A percentile compares a stretch with the other conserved stretches of the same genome.
Conservation (phyloP, 2,888 invertebrate genomes). For the Drosophila cracens region DNA sequence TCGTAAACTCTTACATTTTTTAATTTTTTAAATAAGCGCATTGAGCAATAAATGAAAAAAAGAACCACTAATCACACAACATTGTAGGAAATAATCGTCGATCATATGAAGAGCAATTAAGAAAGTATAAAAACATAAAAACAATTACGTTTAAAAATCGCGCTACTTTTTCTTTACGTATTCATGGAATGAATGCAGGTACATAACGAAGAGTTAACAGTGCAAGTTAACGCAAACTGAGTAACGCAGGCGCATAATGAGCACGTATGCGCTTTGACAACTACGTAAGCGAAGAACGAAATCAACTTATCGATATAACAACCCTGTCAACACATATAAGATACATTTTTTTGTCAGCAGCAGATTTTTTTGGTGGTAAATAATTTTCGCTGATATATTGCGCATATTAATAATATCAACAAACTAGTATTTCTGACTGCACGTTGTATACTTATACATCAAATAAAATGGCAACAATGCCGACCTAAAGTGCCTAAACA, state of each 20-base stretch:
- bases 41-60: too few species aligned
- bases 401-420: slow-evolving; percentile 46
- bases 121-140: not conserved
- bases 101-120: not conserved
- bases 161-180: not conserved
- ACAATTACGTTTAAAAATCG: not conserved
- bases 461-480: not conserved
- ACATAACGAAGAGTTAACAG: not conserved
- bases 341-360: slow-evolving; percentile 70
- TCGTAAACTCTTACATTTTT: not conserved
- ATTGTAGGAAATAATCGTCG: not conserved
- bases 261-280: slow-evolving; percentile 18
- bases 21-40: not conserved
- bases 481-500: slow-evolving; percentile 12
- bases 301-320: slow-evolving; percentile 36
- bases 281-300: slow-evolving; percentile 6
- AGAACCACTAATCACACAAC: not conserved
- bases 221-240: slow-evolving; percentile 3
- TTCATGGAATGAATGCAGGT: not conserved
- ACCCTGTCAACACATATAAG: slow-evolving; percentile 52
- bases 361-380: slow-evolving; percentile 67
- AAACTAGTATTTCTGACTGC: slow-evolving; percentile 18
- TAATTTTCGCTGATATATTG: slow-evolving; percentile 52
- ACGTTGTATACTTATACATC: not conserved
- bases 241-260: slow-evolving; percentile 16